These are phyloP conservation scores for Nemopilema nomurai DNA, from an alignment of 30 jellyfish, hydroid and myxozoan species.

Conservation along the genomic window DNA sequence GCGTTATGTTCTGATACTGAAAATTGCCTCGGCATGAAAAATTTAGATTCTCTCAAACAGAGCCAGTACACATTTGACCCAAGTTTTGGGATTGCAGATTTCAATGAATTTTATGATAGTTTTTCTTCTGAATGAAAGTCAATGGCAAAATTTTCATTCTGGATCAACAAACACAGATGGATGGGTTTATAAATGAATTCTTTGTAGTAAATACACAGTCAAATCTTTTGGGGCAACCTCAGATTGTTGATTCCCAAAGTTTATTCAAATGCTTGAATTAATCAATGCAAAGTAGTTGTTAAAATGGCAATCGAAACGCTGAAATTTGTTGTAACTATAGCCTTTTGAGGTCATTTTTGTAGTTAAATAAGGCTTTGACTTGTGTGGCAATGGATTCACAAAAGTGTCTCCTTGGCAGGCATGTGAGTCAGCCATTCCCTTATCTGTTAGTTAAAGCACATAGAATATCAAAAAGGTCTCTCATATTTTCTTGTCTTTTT, in stretches of 20 bases:
- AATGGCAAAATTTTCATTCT: background rate
- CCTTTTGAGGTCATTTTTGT: background rate
- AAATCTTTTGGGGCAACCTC: too few relatives aligned
- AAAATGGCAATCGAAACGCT: background rate
- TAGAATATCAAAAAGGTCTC: too few relatives aligned
- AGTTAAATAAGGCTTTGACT: background rate
- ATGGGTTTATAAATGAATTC: background rate
- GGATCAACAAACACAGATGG: background rate
- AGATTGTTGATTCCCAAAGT: too few relatives aligned
- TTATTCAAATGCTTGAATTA: too few relatives aligned
- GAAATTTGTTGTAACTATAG: background rate
- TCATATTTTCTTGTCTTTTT: too few relatives aligned
- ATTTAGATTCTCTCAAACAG: background rate
- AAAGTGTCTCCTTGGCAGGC: background rate
- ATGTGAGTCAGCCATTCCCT: too few relatives aligned
- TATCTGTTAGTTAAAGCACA: too few relatives aligned
- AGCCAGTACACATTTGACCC: constrained; percentile 19
- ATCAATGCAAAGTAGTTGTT: too few relatives aligned
- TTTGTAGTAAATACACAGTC: too few relatives aligned
- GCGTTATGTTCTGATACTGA: background rate
- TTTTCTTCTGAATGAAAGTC: background rate
- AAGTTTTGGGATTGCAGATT: constrained; percentile 9
- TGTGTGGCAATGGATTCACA: background rate
- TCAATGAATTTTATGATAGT: constrained; percentile 2
- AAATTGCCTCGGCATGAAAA: background rate